phyloP scores from a whole-genome alignment of 2,888 invertebrate genomes.

The Trissolcus japonicus region DNA sequence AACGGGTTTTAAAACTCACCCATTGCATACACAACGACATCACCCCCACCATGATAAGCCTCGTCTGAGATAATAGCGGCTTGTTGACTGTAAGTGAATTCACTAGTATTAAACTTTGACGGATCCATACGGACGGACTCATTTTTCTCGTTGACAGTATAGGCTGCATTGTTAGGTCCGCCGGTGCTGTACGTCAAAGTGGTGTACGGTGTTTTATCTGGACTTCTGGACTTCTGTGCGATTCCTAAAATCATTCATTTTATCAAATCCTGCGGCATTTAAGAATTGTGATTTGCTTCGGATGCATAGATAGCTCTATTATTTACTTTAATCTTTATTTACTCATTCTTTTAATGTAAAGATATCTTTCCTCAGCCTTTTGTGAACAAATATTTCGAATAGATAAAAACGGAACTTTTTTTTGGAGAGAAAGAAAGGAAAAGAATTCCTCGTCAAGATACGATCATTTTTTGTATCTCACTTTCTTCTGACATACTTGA shows the following conservation, averaged over 20 bases:
- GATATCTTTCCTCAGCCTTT: too few relatives aligned
- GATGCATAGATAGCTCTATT: too few relatives aligned
- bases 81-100: slow-evolving; percentile 84
- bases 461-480: too few relatives aligned
- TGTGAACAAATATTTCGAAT: too few relatives aligned
- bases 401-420: too few relatives aligned
- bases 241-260: slow-evolving; percentile 76
- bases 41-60: slow-evolving; percentile 89
- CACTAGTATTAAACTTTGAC: slow-evolving; percentile 78
- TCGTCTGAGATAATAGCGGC: slow-evolving; percentile 84
- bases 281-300: too few relatives aligned
- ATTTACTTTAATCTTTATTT: too few relatives aligned
- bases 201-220: slow-evolving; percentile 84
- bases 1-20: slow-evolving; percentile 76
- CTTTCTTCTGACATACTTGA: too few relatives aligned
- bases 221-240: slow-evolving; percentile 79
- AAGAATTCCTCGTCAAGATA: too few relatives aligned
- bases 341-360: too few relatives aligned
- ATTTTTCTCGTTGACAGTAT: slow-evolving; percentile 69
- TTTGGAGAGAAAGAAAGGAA: too few relatives aligned
- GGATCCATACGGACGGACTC: slow-evolving; percentile 81
- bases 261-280: background rate
- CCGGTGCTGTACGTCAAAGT: slow-evolving; percentile 88
- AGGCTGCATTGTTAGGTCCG: slow-evolving; percentile 80
- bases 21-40: slow-evolving; percentile 89